Conservation (phyloP, 2,113 vertebrate species). For the Turnix velox region DNA sequence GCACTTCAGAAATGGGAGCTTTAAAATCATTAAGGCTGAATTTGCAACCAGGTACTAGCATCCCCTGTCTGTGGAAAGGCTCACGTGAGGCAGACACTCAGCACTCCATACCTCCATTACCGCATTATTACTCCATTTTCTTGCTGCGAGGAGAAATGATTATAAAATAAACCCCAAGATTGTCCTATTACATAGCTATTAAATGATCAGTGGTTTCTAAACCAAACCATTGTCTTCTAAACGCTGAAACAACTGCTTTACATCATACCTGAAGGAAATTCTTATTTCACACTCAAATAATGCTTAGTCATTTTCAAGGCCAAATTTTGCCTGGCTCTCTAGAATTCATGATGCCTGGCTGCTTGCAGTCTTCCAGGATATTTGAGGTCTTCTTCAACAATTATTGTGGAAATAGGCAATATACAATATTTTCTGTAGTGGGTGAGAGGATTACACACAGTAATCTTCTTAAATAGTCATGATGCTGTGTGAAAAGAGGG, state of each 20-base stretch:
- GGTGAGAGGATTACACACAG: not conserved
- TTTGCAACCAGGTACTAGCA: not conserved
- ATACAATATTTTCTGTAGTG: not conserved
- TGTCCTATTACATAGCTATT: not conserved
- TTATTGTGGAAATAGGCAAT: not conserved
- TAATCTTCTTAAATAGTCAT: not conserved
- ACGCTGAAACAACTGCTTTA: not conserved
- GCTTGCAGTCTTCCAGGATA: not conserved
- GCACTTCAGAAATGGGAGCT: not conserved
- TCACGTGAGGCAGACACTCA: not conserved
- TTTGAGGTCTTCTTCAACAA: not conserved
- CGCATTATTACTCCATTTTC: not conserved
- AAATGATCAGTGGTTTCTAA: not conserved
- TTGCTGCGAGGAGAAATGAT: not conserved
- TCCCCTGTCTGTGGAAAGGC: not conserved
- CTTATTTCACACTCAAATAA: not conserved
- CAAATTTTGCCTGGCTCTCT: not conserved
- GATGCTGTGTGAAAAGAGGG: not conserved
- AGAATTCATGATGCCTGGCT: not conserved
- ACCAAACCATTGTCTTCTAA: not conserved
- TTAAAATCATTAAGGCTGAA: not conserved
- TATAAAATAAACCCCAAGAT: not conserved
- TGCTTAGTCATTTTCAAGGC: not conserved
- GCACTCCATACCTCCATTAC: not conserved
- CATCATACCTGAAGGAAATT: not conserved